Evolutionary conservation across 2,113 vertebrate genomes (phyloP).

Genomic region (Carlito syrichta): DNA sequence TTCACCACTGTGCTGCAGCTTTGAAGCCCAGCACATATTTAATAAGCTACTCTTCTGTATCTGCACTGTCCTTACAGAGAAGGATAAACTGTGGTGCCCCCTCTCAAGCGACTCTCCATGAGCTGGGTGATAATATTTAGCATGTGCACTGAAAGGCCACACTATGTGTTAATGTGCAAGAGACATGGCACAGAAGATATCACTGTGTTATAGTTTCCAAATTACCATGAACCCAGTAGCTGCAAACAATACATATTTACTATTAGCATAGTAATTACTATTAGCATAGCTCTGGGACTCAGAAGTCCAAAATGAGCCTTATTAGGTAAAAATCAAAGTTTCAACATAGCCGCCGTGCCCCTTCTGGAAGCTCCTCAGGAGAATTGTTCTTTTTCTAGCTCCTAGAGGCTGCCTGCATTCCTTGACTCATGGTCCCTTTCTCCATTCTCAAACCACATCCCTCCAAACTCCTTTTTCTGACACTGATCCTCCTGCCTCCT

Average conservation of each 20-base stretch:
- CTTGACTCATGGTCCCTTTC: neutral
- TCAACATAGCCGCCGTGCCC: neutral
- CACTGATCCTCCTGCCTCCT: neutral
- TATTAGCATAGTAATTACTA: too few relatives aligned
- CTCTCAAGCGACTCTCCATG: neutral
- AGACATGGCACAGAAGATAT: neutral
- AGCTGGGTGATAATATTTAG: accelerated
- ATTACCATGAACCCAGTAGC: neutral
- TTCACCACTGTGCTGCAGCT: neutral
- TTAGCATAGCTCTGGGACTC: too few relatives aligned
- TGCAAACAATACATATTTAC: neutral
- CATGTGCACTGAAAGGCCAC: accelerated
- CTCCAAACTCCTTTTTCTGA: neutral
- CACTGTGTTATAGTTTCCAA: neutral
- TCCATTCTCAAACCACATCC: neutral
- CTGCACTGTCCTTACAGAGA: neutral
- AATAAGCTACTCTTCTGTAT: accelerated
- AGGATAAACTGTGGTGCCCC: too few relatives aligned
- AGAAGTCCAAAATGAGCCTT: neutral
- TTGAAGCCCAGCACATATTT: neutral
- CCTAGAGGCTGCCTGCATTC: neutral
- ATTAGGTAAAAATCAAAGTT: neutral
- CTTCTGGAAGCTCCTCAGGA: too few relatives aligned
- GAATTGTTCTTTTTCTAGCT: neutral
- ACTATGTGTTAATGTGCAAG: neutral